These are phyloP conservation scores for Peromyscus attwateri DNA, from an alignment of 2,797 vertebrate species.

Conservation along the genomic window DNA sequence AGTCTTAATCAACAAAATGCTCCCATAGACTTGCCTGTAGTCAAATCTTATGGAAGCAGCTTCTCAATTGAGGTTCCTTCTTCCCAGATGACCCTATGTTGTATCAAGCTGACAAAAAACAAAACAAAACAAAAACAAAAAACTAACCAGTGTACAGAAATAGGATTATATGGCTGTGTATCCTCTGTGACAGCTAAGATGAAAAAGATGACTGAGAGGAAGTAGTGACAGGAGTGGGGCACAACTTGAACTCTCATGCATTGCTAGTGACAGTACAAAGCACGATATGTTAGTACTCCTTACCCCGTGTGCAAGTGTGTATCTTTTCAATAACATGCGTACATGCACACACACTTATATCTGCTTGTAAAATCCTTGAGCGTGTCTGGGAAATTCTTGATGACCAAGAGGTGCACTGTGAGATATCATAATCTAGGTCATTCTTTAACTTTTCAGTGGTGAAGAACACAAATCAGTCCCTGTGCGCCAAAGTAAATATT, in stretches of 20 bases:
- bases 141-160: neutral
- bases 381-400: neutral
- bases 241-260: neutral
- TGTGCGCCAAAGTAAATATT: neutral
- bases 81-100: neutral
- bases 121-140: neutral
- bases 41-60: neutral
- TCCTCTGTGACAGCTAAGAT: neutral
- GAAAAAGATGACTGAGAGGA: neutral
- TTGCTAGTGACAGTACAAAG: neutral
- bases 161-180: neutral
- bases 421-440: neutral
- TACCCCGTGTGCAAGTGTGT: neutral
- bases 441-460: too few species aligned
- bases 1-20: neutral
- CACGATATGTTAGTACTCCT: neutral
- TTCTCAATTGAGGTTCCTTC: neutral
- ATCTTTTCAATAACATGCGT: neutral
- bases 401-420: neutral
- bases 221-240: neutral
- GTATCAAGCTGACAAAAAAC: neutral
- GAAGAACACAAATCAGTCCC: neutral
- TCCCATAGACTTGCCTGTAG: neutral
- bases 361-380: neutral
- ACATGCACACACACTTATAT: neutral